Conservation (phyloP, 2,113 vertebrate species). For the sheep (Ovis aries) region DNA sequence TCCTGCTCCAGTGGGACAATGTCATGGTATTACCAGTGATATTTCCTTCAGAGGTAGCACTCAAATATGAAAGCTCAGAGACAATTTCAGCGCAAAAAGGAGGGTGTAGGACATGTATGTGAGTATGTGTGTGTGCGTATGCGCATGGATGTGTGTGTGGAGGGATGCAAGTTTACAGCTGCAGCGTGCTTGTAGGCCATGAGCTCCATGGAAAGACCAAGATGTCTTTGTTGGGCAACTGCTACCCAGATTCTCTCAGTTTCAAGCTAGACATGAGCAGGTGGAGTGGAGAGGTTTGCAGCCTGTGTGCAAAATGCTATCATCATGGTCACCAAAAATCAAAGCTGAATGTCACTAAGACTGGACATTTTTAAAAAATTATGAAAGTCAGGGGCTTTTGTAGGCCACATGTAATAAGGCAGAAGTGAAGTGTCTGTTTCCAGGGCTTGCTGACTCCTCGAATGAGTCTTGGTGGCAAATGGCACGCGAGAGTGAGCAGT, state of each 20-base stretch:
- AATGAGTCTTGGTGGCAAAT: neutral
- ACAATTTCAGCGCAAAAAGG: neutral
- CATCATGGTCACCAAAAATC: neutral
- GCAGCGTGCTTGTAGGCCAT: fast-evolving
- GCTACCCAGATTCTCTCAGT: neutral
- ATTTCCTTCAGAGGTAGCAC: neutral
- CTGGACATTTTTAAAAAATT: neutral
- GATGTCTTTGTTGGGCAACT: neutral
- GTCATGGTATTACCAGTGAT: neutral
- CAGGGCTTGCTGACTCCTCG: fast-evolving
- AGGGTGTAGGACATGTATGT: neutral
- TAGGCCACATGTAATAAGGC: neutral
- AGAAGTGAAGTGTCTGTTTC: neutral
- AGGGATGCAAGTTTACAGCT: too few relatives aligned
- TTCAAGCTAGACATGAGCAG: neutral
- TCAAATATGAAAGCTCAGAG: neutral
- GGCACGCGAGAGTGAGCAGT: neutral
- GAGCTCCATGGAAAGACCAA: neutral
- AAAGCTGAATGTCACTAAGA: neutral
- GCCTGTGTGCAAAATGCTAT: neutral
- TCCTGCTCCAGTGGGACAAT: neutral
- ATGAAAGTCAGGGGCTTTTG: neutral
- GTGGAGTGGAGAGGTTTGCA: too few relatives aligned
- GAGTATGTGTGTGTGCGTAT: neutral
- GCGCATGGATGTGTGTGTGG: fast-evolving